Base-by-base conservation (phyloP, 2,888 invertebrate genomes). In the Drepanosiphum platanoidis region DNA sequence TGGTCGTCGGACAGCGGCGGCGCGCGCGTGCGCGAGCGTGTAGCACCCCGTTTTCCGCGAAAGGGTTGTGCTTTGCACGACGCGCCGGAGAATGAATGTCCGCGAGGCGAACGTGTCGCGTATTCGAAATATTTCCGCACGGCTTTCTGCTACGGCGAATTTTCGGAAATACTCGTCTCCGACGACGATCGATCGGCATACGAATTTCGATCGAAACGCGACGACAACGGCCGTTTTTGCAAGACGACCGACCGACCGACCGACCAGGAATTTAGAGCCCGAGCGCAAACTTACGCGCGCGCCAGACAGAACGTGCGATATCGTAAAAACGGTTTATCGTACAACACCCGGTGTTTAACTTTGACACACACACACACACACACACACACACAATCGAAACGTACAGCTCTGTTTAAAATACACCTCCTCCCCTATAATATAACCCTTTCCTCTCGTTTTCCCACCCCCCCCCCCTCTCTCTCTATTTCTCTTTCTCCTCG, bases 301-400 rank as follows among this genome's bases (percentile, higher is more conserved):
- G 52, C 42, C 75, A 22, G 75, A 22, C 52, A 18, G 46, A 46
- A 66, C 74, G 83, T 66, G 74, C 66, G 66, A 83, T 83, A 83
- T 83, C 83, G 75, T 68, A 75, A 83, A 83, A 75, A 75, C 75
- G 66, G 83, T 83, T 83, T 75, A 75, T 70, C 77, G 84, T 39
- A 36, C 68, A 84, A 77, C 83, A 83, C 32, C 84, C 84, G 77
- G 84, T 77, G 77, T 77, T 68, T 52, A 84, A 84, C 84, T 77
- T 77, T 84, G 66, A 68, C 75, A 36, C 75, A 68, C 83, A 52
- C 39, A 34, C 66, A 5, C 42, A 27, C 58, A 27, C 75, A 74
- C 74, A 74, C 64, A 30, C 74, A 30, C 39, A 3, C 30, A 39
- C 75, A 75, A 52, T 77, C 36, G 68, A 66, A 75, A 84, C 68